Evolutionary conservation across 2,888 invertebrate genomes (phyloP), one percentile per base, ranked within the genome.

Genomic region (Incurvaria masculella): DNA sequence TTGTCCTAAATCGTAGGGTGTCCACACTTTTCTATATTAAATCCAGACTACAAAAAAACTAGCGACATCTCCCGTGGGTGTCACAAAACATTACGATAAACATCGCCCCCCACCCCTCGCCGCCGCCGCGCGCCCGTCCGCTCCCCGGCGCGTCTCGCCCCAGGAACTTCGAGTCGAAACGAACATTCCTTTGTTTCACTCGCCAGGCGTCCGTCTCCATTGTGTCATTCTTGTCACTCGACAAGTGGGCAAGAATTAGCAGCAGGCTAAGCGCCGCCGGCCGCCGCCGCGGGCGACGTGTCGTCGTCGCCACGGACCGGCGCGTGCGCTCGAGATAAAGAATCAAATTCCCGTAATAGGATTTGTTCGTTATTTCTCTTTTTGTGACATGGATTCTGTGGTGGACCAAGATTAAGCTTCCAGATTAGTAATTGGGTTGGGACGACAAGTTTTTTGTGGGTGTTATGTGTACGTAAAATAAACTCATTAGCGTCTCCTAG

Each of bases 81-180:
- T 75, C 73, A 75, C 76, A 76, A 74, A 68, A 74, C 74, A 73
- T 75, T 74, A 73, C 73, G 78, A 78, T 78, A 76, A 70, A 55
- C 67, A 78, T 78, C 76, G 72, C 76, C 72, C 10, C 11, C 14
- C 20, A n/a, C n/a, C n/a, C n/a, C n/a, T n/a, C n/a, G 6, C 18
- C 18, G 42, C 6, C 20, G 42, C 42, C 4, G 42, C 17, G 42
- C 16, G 42, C 23, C 23, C 5, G 23, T 10, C 10, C 5, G 23
- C 4, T 4, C 23, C 23, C 23, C 10, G 23, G 23, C 23, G 23
- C 23, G 23, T 10, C 10, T 23, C 10, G 23, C 23, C 23, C 23
- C 23, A 10, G 23, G 23, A 23, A 23, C 23, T 23, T 23, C 23
- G 23, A 23, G 5, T 23, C 10, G 5, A 10, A 23, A 10, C 23